Conservation (phyloP, 2,888 invertebrate genomes). For the Agrotis clavis region DNA sequence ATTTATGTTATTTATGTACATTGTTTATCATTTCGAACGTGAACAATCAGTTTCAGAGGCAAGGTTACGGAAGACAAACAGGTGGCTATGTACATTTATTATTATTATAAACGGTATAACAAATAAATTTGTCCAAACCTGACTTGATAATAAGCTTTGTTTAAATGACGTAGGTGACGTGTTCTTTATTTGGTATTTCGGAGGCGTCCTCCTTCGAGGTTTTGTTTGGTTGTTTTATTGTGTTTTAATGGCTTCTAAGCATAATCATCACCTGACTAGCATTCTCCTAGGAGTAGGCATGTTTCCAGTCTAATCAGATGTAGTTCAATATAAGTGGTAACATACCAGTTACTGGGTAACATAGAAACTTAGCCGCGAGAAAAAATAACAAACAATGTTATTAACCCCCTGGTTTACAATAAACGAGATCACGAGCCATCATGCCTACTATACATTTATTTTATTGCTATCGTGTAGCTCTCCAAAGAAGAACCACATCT, state of each 20-base stretch:
- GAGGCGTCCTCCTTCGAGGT: neutral
- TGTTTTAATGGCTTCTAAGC: neutral
- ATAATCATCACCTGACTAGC: no score
- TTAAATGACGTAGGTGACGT: conserved; percentile 19
- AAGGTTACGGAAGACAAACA: conserved; percentile 61
- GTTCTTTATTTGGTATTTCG: conserved; percentile 9
- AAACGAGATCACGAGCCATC: neutral
- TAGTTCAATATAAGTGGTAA: no score
- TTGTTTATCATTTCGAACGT: conserved; percentile 66
- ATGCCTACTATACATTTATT: neutral
- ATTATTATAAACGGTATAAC: conserved; percentile 27
- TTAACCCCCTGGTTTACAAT: neutral
- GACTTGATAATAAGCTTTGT: conserved; percentile 19
- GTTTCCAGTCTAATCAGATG: no score
- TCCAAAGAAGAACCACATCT: no score
- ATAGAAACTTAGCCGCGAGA: no score
- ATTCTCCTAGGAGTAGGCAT: no score
- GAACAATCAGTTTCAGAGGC: conserved; percentile 70
- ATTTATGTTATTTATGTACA: conserved; percentile 25
- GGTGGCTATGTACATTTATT: conserved; percentile 25
- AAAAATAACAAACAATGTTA: no score
- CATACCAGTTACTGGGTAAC: no score
- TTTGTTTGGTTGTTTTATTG: neutral
- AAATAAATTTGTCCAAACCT: conserved; percentile 31
- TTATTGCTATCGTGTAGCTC: no score